These are phyloP conservation scores for Caiman crocodilus DNA, from an alignment of 2,797 vertebrate species.

Conservation along the genomic window DNA sequence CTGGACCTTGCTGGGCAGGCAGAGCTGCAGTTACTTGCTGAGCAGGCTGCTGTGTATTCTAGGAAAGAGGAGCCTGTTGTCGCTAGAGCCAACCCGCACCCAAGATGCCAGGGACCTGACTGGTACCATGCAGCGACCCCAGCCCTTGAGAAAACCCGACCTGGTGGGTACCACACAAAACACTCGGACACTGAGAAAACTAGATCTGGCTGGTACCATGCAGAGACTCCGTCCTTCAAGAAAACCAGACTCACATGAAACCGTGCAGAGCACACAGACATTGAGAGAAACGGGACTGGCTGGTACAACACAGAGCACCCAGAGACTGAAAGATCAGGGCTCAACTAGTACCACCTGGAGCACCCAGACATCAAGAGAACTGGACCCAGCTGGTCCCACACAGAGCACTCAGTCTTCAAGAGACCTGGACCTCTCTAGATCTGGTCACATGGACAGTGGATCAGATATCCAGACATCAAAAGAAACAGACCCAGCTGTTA, in stretches of 20 bases:
- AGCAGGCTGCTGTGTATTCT: neutral
- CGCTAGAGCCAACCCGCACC: neutral
- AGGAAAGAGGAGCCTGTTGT: neutral
- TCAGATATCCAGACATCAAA: neutral
- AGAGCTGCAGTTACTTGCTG: neutral
- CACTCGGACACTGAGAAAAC: neutral
- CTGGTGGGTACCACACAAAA: accelerated
- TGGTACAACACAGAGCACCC: neutral
- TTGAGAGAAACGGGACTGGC: neutral
- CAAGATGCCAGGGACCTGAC: neutral
- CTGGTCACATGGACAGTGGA: accelerated
- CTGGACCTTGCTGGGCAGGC: too few species aligned
- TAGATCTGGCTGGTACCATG: neutral
- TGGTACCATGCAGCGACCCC: neutral
- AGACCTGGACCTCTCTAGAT: neutral
- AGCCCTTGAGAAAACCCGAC: neutral
- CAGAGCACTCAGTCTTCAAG: neutral
- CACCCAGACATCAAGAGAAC: neutral
- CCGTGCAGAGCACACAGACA: neutral
- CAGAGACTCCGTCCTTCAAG: neutral
- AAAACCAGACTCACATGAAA: neutral
- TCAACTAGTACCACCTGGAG: neutral
- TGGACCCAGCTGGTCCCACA: neutral
- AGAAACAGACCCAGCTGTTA: too few species aligned
- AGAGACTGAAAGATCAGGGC: accelerated